These are phyloP conservation scores for Glaucomys volans DNA, from an alignment of 2,113 vertebrate species.

Conservation along the genomic window DNA sequence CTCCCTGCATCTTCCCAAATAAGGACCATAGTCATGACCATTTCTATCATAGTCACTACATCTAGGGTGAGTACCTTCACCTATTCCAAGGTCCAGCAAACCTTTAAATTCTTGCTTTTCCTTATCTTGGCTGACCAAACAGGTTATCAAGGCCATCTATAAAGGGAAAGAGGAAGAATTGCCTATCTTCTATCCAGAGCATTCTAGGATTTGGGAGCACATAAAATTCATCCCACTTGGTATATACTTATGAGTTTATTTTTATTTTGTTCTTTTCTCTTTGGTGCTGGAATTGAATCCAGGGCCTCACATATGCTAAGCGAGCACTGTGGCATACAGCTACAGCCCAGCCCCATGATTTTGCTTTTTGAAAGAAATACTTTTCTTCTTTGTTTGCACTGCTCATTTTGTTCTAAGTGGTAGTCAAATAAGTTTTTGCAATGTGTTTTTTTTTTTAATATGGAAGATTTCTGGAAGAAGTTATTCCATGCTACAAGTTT, in stretches of 20 bases:
- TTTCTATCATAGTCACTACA: neutral
- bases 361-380: neutral
- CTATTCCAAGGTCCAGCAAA: neutral
- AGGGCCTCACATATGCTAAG: neutral
- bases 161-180: neutral
- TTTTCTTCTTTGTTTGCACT: neutral
- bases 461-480: slow-evolving; percentile 34
- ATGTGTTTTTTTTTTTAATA: neutral
- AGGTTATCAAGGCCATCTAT: neutral
- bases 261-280: neutral
- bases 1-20: neutral
- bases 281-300: neutral
- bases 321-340: neutral
- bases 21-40: neutral
- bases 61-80: neutral
- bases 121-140: neutral
- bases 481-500: slow-evolving; percentile 35
- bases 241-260: slow-evolving; percentile 11
- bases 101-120: slow-evolving; percentile 25
- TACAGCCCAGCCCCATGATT: neutral
- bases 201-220: neutral
- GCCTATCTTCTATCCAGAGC: neutral
- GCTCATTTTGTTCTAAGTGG: slow-evolving; percentile 15
- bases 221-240: neutral
- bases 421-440: slow-evolving; percentile 23